These are phyloP conservation scores for Andrena cerasifolii DNA, from an alignment of 1,140 invertebrate species.

Conservation along the genomic window DNA sequence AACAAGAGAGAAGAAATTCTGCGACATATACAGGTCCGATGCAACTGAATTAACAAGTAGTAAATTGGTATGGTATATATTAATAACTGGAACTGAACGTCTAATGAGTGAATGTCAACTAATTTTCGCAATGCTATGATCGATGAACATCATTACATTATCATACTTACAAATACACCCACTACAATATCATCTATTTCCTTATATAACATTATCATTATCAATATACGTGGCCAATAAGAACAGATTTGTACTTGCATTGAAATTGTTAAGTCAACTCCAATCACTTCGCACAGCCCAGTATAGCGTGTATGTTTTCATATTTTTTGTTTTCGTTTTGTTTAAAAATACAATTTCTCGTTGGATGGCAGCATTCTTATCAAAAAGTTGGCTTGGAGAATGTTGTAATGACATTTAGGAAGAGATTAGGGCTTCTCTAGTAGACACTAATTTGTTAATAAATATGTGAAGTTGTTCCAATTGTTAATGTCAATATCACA, in stretches of 20 bases:
- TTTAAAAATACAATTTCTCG: constrained; percentile 82
- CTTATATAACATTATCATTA: constrained; percentile 81
- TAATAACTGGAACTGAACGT: constrained; percentile 61
- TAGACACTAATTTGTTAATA: constrained; percentile 73
- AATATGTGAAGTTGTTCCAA: constrained; percentile 78
- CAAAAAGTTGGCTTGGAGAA: constrained; percentile 80
- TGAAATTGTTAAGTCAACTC: constrained; percentile 83
- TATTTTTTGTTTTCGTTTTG: constrained; percentile 77
- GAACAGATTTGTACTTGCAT: constrained; percentile 83
- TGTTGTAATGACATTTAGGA: constrained; percentile 81
- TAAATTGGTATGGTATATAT: constrained; percentile 55
- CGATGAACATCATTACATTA: constrained; percentile 73
- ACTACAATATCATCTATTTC: constrained; percentile 80
- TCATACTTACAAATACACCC: constrained; percentile 79
- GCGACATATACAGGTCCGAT: constrained; percentile 22
- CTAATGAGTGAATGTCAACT: constrained; percentile 65
- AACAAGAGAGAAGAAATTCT: not conserved
- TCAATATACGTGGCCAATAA: constrained; percentile 83
- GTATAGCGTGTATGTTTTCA: constrained; percentile 81
- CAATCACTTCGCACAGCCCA: constrained; percentile 82
- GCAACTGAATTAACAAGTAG: constrained; percentile 72
- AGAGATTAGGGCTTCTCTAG: constrained; percentile 67
- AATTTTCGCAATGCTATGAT: constrained; percentile 59
- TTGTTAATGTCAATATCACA: constrained; percentile 81
- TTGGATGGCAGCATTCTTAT: constrained; percentile 82